phyloP scores from a whole-genome alignment of 2,113 vertebrate species.

The Xyliphius kryptos region DNA sequence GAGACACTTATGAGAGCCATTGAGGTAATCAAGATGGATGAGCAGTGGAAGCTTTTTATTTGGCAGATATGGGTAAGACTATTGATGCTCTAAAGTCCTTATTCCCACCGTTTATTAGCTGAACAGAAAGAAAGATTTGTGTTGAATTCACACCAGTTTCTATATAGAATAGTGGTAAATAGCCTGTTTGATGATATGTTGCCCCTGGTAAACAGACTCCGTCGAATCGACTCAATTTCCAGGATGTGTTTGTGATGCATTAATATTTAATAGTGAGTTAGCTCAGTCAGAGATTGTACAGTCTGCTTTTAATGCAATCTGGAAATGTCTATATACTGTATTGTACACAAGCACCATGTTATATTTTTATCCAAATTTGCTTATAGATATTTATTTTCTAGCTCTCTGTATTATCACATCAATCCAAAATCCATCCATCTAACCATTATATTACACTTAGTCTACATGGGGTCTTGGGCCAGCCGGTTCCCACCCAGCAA shows the following conservation, averaged over 20 bases:
- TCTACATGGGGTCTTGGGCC: no score
- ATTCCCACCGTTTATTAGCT: conserved; percentile 14
- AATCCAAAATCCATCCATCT: no score
- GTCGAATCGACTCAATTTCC: no score
- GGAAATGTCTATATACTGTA: no score
- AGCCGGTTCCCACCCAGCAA: no score
- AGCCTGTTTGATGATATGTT: conserved; percentile 4
- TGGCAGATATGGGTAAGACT: conserved; percentile 17
- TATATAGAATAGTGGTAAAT: neutral
- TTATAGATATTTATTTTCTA: no score
- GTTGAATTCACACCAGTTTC: conserved; percentile 9
- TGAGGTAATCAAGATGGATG: conserved; percentile 30
- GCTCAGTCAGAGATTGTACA: no score
- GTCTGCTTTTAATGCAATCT: conserved; percentile 3
- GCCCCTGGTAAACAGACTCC: no score
- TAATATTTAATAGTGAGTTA: conserved; percentile 12
- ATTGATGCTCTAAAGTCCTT: conserved; percentile 4
- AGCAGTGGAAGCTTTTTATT: conserved; percentile 18
- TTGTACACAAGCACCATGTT: no score
- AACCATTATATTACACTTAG: no score
- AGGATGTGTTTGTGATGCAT: conserved; percentile 11
- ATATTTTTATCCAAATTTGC: no score
- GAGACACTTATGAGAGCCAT: conserved; percentile 16
- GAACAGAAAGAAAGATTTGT: conserved; percentile 1
- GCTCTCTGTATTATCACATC: no score